Evolutionary conservation across 2,888 invertebrate genomes (phyloP).

Genomic region (Dryobota labecula): DNA sequence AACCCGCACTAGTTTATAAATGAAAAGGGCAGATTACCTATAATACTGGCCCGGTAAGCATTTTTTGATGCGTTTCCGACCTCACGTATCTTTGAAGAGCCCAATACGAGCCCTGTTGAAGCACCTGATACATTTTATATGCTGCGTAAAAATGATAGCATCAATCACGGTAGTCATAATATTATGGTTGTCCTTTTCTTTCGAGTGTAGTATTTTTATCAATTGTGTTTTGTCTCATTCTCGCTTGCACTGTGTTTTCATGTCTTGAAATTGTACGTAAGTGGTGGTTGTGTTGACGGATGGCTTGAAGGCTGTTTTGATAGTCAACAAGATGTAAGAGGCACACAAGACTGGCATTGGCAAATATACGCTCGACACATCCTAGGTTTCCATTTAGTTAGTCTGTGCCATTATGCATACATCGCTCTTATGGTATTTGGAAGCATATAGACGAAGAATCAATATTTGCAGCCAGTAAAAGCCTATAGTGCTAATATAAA

Average conservation of each 20-base stretch:
- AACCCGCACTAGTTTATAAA: conserved; percentile 39
- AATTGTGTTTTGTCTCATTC: conserved; percentile 20
- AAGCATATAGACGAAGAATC: neutral
- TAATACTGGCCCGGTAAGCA: conserved; percentile 50
- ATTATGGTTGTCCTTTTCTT: conserved; percentile 34
- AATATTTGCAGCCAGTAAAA: neutral
- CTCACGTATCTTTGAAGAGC: conserved; percentile 59
- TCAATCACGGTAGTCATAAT: conserved; percentile 51
- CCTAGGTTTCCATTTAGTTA: conserved; percentile 9
- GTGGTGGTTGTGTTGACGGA: conserved; percentile 23
- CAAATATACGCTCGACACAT: conserved; percentile 10
- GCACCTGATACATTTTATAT: conserved; percentile 62
- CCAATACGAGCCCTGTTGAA: conserved; percentile 43
- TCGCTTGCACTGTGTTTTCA: conserved; percentile 36
- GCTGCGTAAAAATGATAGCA: conserved; percentile 58
- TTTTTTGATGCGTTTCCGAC: conserved; percentile 64
- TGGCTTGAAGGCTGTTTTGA: conserved; percentile 19
- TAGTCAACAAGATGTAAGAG: conserved; percentile 27
- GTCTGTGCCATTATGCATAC: conserved; percentile 1
- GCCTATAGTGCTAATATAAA: no score
- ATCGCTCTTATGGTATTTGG: neutral
- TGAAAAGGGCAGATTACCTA: conserved; percentile 22
- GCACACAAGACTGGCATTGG: conserved; percentile 8
- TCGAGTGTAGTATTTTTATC: neutral
- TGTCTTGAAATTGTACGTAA: conserved; percentile 28